Conservation (phyloP, 1,140 invertebrate species). For the Neotoxoptera formosana region DNA sequence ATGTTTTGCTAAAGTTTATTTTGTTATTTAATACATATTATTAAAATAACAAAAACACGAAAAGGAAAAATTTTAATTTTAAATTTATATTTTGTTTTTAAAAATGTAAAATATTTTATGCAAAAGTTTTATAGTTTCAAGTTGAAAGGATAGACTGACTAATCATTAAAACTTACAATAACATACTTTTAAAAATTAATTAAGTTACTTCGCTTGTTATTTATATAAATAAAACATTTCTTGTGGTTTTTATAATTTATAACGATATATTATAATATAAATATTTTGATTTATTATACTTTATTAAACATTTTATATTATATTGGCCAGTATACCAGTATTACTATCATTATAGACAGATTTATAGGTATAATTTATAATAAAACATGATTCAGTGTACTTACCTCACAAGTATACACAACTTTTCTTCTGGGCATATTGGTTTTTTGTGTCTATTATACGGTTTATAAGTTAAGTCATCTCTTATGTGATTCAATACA, state of each 20-base stretch:
- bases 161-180: neutral
- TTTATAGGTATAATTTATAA: slow-evolving; percentile 40
- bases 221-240: slow-evolving; percentile 50
- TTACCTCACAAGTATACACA: slow-evolving; percentile 53
- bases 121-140: too few relatives aligned
- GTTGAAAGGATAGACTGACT: neutral
- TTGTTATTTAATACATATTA: too few relatives aligned
- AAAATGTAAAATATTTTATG: too few relatives aligned
- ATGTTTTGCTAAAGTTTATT: too few relatives aligned
- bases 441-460: slow-evolving; percentile 43
- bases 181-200: slow-evolving; percentile 31
- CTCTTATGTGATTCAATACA: slow-evolving; percentile 50
- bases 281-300: slow-evolving; percentile 47
- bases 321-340: slow-evolving; percentile 39
- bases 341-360: slow-evolving; percentile 34
- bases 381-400: slow-evolving; percentile 44
- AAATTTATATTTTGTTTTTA: too few relatives aligned
- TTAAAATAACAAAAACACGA: too few relatives aligned
- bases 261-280: slow-evolving; percentile 43
- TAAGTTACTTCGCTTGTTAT: slow-evolving; percentile 33
- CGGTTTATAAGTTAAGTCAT: slow-evolving; percentile 44
- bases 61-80: too few relatives aligned
- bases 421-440: slow-evolving; percentile 46
- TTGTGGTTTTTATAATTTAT: slow-evolving; percentile 43
- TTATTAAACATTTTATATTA: slow-evolving; percentile 49